These are phyloP conservation scores for Gymnarchus niloticus DNA, from an alignment of 2,113 vertebrate genomes.

Conservation along the genomic window DNA sequence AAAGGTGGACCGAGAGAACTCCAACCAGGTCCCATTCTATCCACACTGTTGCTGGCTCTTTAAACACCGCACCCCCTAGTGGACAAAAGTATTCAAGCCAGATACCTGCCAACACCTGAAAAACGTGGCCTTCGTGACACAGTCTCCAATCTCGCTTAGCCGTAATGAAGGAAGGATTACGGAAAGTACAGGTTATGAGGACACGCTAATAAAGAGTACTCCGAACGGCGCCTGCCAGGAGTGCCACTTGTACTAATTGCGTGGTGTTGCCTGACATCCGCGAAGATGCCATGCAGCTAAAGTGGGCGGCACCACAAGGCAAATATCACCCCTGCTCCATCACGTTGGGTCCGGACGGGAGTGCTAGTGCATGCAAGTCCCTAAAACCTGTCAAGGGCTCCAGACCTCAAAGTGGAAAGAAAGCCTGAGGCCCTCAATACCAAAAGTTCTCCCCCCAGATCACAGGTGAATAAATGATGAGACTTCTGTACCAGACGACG, in stretches of 20 bases:
- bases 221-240: not conserved
- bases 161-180: slow-evolving; percentile 1
- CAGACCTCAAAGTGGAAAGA: not conserved
- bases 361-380: too few relatives aligned
- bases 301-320: not conserved
- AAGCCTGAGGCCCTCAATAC: not conserved
- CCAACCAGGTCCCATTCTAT: not conserved
- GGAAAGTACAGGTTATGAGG: not conserved
- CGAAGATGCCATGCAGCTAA: not conserved
- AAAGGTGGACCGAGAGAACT: not conserved
- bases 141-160: not conserved
- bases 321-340: not conserved
- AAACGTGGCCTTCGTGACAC: not conserved
- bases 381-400: not conserved
- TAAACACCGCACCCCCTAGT: not conserved
- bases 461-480: slow-evolving; percentile 22
- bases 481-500: slow-evolving; percentile 17
- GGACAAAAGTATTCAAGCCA: not conserved
- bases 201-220: not conserved
- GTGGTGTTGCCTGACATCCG: not conserved
- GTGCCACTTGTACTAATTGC: slow-evolving; percentile 9
- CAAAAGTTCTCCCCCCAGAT: not conserved
- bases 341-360: too few relatives aligned
- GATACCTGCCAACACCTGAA: not conserved
- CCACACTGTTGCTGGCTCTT: not conserved